A percentile compares a stretch with the other conserved stretches of the same genome.
These are phyloP conservation scores for Vanacampus margaritifer DNA, from an alignment of 2,113 vertebrate genomes.

Conservation along the genomic window DNA sequence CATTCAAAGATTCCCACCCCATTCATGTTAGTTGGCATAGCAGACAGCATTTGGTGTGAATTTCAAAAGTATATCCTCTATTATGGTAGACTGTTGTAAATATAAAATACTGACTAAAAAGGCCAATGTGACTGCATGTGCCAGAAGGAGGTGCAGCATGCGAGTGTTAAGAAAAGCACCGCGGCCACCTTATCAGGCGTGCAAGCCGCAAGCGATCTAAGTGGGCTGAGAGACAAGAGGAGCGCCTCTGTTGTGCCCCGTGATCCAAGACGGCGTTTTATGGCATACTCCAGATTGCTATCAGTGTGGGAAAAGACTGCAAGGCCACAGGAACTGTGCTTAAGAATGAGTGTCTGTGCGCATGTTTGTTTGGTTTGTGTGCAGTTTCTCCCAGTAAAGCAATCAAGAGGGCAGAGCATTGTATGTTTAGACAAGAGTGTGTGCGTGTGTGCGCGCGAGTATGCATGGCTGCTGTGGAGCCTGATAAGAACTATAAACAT, in stretches of 20 bases:
- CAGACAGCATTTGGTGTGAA: constrained; percentile 14
- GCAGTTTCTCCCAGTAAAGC: constrained; percentile 60
- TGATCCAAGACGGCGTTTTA: constrained; percentile 67
- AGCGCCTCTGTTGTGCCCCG: constrained; percentile 62
- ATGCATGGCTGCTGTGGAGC: constrained; percentile 45
- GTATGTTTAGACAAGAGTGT: constrained; percentile 46
- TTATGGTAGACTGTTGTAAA: neutral
- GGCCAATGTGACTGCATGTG: constrained; percentile 15
- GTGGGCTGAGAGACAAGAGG: constrained; percentile 52
- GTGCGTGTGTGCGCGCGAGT: constrained; percentile 27
- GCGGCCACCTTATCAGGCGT: constrained; percentile 52
- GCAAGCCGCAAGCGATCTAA: constrained; percentile 53
- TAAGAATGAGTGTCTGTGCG: constrained; percentile 16
- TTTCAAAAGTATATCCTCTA: neutral
- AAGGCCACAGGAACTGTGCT: constrained; percentile 39
- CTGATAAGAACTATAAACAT: constrained; percentile 72
- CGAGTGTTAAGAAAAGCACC: constrained; percentile 37
- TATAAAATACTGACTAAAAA: constrained; percentile 7
- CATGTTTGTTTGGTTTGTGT: constrained; percentile 55
- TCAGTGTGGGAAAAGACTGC: constrained; percentile 75
- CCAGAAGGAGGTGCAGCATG: constrained; percentile 16
- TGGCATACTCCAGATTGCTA: constrained; percentile 70
- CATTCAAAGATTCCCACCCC: too few species aligned
- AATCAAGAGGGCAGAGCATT: constrained; percentile 55
- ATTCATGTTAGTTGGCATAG: neutral